Evolutionary conservation across 2,797 vertebrate species (phyloP).

Genomic region (Tokudaia muenninki): DNA sequence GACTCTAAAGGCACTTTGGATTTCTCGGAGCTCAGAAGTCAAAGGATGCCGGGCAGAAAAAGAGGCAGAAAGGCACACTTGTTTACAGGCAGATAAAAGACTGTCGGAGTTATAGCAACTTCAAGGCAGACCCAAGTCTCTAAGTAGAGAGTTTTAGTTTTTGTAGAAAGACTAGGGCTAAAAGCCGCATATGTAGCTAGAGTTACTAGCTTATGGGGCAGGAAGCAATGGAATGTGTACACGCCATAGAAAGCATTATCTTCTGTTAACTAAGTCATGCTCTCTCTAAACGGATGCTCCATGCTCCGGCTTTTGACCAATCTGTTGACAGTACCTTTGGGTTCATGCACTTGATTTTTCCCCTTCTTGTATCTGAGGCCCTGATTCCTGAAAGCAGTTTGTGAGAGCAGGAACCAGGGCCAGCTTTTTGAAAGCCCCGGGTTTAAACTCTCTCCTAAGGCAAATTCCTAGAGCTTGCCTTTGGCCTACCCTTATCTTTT

Average conservation of each 20-base stretch:
- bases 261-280: background rate
- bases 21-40: background rate
- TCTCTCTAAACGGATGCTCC: background rate
- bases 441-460: constrained; percentile 6
- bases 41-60: background rate
- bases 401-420: constrained; percentile 5
- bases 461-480: constrained; percentile 6
- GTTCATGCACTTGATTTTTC: background rate
- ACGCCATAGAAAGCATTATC: background rate
- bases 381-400: constrained; percentile 11
- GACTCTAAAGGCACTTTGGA: background rate
- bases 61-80: background rate
- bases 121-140: constrained; percentile 27
- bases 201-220: background rate
- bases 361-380: background rate
- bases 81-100: background rate
- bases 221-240: background rate
- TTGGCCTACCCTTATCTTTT: constrained; percentile 83
- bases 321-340: constrained; percentile 71
- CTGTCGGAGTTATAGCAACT: background rate
- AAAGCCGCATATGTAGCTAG: background rate
- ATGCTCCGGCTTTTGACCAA: background rate
- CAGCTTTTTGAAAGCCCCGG: constrained; percentile 41
- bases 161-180: background rate
- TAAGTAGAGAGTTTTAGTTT: background rate